phyloP scores from a whole-genome alignment of 2,797 vertebrate species.

The Carapus acus region DNA sequence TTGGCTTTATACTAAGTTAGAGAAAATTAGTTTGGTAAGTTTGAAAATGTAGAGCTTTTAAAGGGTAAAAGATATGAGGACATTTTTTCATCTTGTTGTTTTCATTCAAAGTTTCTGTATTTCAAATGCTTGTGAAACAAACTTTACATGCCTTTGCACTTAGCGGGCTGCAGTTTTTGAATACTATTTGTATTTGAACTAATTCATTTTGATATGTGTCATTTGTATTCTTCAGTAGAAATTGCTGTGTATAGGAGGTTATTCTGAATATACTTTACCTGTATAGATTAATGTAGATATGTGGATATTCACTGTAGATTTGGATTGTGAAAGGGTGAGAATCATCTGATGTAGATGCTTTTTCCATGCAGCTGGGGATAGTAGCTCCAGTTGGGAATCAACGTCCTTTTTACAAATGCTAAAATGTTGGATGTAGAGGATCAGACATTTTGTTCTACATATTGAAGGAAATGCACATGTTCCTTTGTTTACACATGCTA shows the following conservation, averaged over 20 bases:
- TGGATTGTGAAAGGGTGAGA: conserved; percentile 25
- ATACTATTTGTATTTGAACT: conserved; percentile 20
- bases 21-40: conserved; percentile 7
- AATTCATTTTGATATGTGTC: conserved; percentile 26
- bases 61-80: too few relatives aligned
- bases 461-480: conserved; percentile 31
- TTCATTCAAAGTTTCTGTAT: too few relatives aligned
- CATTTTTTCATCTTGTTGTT: too few relatives aligned
- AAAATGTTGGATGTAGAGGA: conserved; percentile 38
- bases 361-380: conserved; percentile 21
- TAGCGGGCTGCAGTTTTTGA: conserved; percentile 3
- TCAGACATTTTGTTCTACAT: conserved; percentile 34
- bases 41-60: background rate
- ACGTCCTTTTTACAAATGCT: conserved; percentile 27
- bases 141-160: conserved; percentile 8
- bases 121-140: too few relatives aligned
- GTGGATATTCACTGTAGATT: conserved; percentile 55
- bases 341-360: conserved; percentile 32
- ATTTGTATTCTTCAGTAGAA: conserved; percentile 24
- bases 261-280: conserved; percentile 41
- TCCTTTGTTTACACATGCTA: conserved; percentile 59
- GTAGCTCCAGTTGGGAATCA: conserved; percentile 31
- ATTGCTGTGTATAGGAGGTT: conserved; percentile 41
- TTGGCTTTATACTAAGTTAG: background rate
- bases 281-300: conserved; percentile 56